phyloP scores from a whole-genome alignment of 1,140 invertebrate genomes.

The Conopomorpha cramerella region DNA sequence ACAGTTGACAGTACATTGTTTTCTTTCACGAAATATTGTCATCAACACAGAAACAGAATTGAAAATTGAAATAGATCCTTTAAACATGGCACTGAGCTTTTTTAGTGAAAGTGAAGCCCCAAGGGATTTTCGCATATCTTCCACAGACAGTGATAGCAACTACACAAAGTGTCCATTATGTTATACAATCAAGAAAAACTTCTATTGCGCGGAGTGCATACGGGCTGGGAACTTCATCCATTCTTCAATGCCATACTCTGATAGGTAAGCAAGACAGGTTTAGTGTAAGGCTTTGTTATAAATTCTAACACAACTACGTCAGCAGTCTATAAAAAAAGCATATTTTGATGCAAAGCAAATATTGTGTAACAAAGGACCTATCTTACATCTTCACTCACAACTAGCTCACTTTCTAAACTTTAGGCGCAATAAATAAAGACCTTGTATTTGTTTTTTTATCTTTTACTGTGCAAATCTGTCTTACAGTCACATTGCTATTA shows the following conservation, averaged over 20 bases:
- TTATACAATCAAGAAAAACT: slow-evolving; percentile 67
- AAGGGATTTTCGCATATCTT: slow-evolving; percentile 64
- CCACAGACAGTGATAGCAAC: slow-evolving; percentile 48
- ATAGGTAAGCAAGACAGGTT: slow-evolving; percentile 59
- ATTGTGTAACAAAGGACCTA: no score
- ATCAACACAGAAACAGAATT: no score
- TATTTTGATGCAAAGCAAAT: neutral
- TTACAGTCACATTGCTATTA: no score
- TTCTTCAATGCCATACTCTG: slow-evolving; percentile 67
- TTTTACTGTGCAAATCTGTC: no score
- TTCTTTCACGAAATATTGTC: no score
- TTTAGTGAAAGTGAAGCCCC: slow-evolving; percentile 55
- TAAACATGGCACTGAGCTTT: slow-evolving; percentile 38
- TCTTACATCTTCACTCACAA: no score
- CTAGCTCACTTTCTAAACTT: no score
- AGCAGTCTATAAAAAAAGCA: neutral
- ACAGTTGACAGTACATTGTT: no score
- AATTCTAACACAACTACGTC: no score
- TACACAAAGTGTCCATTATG: slow-evolving; percentile 71
- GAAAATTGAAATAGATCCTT: no score
- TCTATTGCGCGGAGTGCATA: slow-evolving; percentile 77
- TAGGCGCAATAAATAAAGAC: no score
- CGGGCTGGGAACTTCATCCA: slow-evolving; percentile 73
- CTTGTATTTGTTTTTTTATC: no score
- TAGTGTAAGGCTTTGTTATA: slow-evolving; percentile 1